Evolutionary conservation across 2,888 invertebrate genomes (phyloP).

Genomic region (Phrixothrix hirtus): DNA sequence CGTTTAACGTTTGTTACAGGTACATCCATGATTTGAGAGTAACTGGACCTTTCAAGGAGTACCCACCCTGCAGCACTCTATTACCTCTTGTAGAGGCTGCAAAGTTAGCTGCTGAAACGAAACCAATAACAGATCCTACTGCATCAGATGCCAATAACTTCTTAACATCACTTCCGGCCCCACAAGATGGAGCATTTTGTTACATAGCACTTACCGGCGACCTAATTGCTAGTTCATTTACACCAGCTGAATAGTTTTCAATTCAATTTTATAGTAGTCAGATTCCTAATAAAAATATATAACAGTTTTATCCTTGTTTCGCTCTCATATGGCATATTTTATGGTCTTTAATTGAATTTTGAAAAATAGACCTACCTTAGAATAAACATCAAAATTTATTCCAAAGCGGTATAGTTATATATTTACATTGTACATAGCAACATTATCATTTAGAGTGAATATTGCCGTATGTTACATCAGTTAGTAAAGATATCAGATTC

Average conservation of each 20-base stretch:
- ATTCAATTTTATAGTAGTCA: no score
- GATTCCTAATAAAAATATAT: no score
- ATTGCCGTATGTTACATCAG: conserved; percentile 16
- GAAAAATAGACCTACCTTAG: no score
- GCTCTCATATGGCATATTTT: no score
- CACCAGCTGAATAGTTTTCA: conserved; percentile 6
- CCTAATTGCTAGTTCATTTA: conserved; percentile 42
- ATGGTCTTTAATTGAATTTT: no score
- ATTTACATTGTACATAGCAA: not conserved
- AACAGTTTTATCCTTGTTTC: no score
- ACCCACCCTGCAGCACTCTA: conserved; percentile 55
- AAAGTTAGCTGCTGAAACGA: conserved; percentile 50
- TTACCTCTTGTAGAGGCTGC: conserved; percentile 54
- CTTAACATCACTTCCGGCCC: conserved; percentile 55
- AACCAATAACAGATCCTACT: conserved; percentile 57
- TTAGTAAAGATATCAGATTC: conserved; percentile 46
- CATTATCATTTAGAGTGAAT: conserved; percentile 8
- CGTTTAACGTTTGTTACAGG: no score
- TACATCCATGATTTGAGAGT: conserved; percentile 56
- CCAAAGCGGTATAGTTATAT: not conserved
- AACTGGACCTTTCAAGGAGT: conserved; percentile 58
- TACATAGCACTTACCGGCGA: conserved; percentile 61
- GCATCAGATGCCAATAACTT: conserved; percentile 57
- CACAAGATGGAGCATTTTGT: conserved; percentile 61
- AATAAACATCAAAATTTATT: no score